A percentile compares a stretch with the other conserved stretches of the same genome.
Conservation (phyloP, 2,113 vertebrate genomes). For the Egretta garzetta region DNA sequence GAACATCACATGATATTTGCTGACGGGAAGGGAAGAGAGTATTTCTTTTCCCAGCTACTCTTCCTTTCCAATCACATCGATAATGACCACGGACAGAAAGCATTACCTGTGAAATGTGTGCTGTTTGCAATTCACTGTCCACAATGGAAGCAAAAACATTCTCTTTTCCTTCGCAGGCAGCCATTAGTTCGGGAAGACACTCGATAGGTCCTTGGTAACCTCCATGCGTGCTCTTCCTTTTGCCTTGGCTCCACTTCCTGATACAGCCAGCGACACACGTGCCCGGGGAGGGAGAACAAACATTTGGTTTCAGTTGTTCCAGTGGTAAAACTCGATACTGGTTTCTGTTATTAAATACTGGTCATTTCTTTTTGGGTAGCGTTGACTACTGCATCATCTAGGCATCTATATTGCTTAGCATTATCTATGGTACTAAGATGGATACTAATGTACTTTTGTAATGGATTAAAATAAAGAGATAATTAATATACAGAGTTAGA, state of each 20-base stretch:
- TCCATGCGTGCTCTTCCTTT: slow-evolving; percentile 46
- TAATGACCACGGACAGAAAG: not conserved
- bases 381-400: not conserved
- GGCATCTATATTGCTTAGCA: not conserved
- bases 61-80: not conserved
- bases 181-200: slow-evolving; percentile 92
- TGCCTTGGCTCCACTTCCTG: slow-evolving; percentile 84
- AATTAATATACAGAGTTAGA: slow-evolving; percentile 25
- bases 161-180: slow-evolving; percentile 86
- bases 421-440: not conserved
- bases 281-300: slow-evolving; percentile 1
- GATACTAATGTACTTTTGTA: slow-evolving; percentile 16
- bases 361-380: not conserved
- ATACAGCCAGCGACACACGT: slow-evolving; percentile 18
- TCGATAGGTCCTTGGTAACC: slow-evolving; percentile 82
- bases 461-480: slow-evolving; percentile 26
- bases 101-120: slow-evolving; percentile 86
- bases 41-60: not conserved
- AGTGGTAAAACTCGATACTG: not conserved
- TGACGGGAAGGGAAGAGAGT: not conserved
- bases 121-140: slow-evolving; percentile 75
- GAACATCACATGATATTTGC: not conserved
- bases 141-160: slow-evolving; percentile 83
- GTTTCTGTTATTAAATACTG: not conserved
- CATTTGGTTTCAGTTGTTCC: slow-evolving; percentile 24